A percentile compares a stretch with the other conserved stretches of the same genome.
Evolutionary conservation across 1,140 invertebrate genomes (phyloP).

Genomic region (Anagrus nilaparvatae): DNA sequence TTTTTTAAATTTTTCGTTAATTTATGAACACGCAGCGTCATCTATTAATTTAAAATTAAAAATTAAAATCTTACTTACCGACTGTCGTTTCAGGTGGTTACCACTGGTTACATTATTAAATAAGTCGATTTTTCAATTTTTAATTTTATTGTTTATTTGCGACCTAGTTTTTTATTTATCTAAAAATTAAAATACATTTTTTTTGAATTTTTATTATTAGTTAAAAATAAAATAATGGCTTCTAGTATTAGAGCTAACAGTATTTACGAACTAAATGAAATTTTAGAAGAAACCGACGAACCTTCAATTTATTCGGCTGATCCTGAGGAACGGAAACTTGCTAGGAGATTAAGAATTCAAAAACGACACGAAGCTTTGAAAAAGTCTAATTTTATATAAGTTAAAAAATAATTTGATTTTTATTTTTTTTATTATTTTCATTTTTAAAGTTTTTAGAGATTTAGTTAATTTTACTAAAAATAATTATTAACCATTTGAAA

Average conservation of each 20-base stretch:
- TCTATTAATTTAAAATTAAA: background rate
- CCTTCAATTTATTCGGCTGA: constrained; percentile 45
- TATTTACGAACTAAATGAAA: background rate
- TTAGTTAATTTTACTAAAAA: too few species aligned
- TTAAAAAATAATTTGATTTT: background rate
- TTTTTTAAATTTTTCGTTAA: too few species aligned
- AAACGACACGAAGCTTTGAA: constrained; percentile 45
- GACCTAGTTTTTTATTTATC: too few species aligned
- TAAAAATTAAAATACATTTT: too few species aligned
- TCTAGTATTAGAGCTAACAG: background rate
- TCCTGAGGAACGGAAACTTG: constrained; percentile 52
- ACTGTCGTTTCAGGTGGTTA: constrained; percentile 6
- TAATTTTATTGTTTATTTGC: too few species aligned
- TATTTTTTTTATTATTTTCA: too few species aligned
- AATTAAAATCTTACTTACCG: constrained; percentile 1
- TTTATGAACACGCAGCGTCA: background rate
- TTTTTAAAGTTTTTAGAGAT: too few species aligned
- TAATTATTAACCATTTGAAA: too few species aligned
- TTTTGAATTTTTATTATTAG: background rate
- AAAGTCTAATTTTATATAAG: constrained; percentile 34
- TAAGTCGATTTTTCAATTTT: too few species aligned
- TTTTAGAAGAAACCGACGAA: constrained; percentile 29
- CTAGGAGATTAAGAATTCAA: constrained; percentile 49
- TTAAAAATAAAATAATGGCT: background rate
- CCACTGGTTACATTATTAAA: constrained; percentile 16